Evolutionary conservation across 1,140 invertebrate genomes (phyloP).

Genomic region (Panagrolaimus sp.): DNA sequence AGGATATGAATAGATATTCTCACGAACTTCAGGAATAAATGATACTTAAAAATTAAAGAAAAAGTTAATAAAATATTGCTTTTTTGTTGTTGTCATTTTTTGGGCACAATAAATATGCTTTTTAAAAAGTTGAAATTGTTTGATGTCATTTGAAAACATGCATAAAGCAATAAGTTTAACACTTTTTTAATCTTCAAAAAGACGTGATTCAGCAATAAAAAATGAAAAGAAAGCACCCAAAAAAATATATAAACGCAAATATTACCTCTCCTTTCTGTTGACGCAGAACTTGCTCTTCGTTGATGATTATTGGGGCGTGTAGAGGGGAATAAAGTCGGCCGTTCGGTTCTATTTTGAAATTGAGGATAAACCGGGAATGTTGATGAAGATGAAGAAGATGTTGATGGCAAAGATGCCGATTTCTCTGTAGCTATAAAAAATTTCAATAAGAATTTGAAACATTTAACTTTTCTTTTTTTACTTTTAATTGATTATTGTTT

Average conservation of each 20-base stretch:
- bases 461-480: neutral
- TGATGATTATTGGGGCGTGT: neutral
- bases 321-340: neutral
- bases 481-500: neutral
- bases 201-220: neutral
- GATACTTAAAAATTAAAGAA: slow-evolving; percentile 1
- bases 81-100: neutral
- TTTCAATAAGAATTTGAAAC: neutral
- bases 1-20: slow-evolving; percentile 4
- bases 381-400: neutral
- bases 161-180: too few relatives aligned
- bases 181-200: too few relatives aligned
- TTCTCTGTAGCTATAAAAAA: neutral
- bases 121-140: neutral
- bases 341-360: slow-evolving; percentile 5
- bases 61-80: too few relatives aligned
- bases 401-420: neutral
- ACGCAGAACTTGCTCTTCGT: slow-evolving; percentile 8
- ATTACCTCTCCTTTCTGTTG: slow-evolving; percentile 3
- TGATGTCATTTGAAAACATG: neutral
- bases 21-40: neutral
- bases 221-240: neutral
- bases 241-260: neutral
- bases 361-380: too few relatives aligned
- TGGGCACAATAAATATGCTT: neutral